Evolutionary conservation across 2,113 vertebrate genomes (phyloP).

Genomic region (Cyphomyrus plagiostoma): DNA sequence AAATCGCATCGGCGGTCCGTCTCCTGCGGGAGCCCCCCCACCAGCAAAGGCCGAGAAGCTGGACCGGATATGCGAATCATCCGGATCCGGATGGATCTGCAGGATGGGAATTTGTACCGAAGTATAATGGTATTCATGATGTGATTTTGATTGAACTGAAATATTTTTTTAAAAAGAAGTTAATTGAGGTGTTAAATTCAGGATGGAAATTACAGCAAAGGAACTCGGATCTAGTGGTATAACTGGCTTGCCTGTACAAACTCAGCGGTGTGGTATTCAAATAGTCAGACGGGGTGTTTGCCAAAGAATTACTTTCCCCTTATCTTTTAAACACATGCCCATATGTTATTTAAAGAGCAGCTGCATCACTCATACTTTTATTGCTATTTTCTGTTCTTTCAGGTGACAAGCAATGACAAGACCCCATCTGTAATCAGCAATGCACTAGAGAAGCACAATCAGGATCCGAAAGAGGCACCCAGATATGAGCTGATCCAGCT

Average conservation of each 20-base stretch:
- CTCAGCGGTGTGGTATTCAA: not conserved
- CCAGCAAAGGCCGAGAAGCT: constrained; percentile 37
- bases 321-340: not conserved
- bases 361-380: not conserved
- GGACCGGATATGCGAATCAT: constrained; percentile 73
- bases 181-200: not conserved
- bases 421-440: constrained; percentile 72
- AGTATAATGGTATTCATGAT: constrained; percentile 74
- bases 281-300: not conserved
- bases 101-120: constrained; percentile 79
- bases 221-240: not conserved
- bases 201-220: not conserved
- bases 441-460: constrained; percentile 80
- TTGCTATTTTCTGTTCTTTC: constrained; percentile 20
- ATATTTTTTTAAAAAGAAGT: not conserved
- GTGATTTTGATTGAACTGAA: not conserved
- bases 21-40: constrained; percentile 71
- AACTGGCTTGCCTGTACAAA: not conserved
- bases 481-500: constrained; percentile 79
- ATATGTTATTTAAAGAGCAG: constrained; percentile 9
- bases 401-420: constrained; percentile 88
- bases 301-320: not conserved
- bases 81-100: constrained; percentile 76
- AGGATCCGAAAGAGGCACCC: constrained; percentile 60
- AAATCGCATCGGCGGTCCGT: constrained; percentile 83